Evolutionary conservation across 2,888 invertebrate genomes (phyloP), one percentile per base, ranked within the genome.

Genomic region (Palloptera scutellata): DNA sequence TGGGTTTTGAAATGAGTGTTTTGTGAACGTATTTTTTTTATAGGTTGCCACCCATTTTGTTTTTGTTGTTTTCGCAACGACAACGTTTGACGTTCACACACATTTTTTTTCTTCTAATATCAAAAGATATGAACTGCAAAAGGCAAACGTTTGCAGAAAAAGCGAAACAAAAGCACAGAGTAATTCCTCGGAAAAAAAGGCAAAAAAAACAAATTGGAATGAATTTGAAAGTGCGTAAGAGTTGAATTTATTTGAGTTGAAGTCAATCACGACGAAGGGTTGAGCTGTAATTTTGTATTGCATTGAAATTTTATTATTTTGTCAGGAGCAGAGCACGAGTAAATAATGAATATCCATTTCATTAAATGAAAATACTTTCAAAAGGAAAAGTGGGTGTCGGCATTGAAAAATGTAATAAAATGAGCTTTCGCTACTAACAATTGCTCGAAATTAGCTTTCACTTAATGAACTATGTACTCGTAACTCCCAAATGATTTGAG

Each of bases 81-180:
- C 30, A 30, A 30, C 48, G 42, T 55, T 61, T 41, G 15, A 51
- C 63, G 53, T 67, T 63, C 53, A 30, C 53, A 59, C 54, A 54
- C 61, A 51, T 61, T 57, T 76, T 70, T 72, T 76, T 73, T 76
- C 72, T 57, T 20, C 12, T 20, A 30, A n/a, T 20, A 48, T 53
- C 3, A 5, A 53, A 53, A 53, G 53, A n/a, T 53, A 17, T 53
- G 19, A 1, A 17, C 11, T n/a, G 53, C 19, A 17, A 53, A 53
- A n/a, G n/a, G 53, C 19, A 53, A 53, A 53, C 53, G n/a, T n/a
- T 19, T 17, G 8, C 53, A 53, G 12, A 53, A 5, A 5, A 12
- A n/a, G 53, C 19, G 17, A 52, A 52, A 1, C 45, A 48, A 30
- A 30, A 30, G 2, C 20, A 41, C 15, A 52, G 11, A 12, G 12